Evolutionary conservation across 2,797 vertebrate species (phyloP), one percentile per base, ranked within the genome.

Genomic region (Erpetoichthys calabaricus): DNA sequence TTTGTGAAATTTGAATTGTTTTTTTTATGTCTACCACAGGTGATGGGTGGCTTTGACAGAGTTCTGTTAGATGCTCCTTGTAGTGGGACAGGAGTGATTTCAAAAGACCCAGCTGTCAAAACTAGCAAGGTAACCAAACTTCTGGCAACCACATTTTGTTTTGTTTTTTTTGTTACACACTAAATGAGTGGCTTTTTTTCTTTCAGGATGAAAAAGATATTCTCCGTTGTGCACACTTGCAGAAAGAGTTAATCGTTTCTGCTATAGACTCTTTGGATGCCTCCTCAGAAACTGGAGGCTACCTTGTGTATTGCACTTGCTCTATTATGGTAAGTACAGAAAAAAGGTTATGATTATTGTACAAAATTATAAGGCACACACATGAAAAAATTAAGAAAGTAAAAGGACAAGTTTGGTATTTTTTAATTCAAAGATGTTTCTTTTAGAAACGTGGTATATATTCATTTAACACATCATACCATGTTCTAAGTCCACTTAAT

Each of bases 61-160:
- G 94, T 96, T 9, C 76, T 99, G 64, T 80, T 99, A 45, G 96
- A 99, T n/a, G 96, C 96, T 47, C 96, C 96, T 0, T 99, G 96
- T 68, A 95, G 95, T 0, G 96, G 96, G 57, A 99, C 96, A 1
- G 96, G 96, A 0, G 75, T 99, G 63, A 97, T 99, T 58, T 87
- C 95, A 49, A 99, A 98, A 81, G 96, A 99, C 72, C 95, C 94
- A 10, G 82, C 87, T 43, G 91, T 99, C 62, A 99, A 99, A 81
- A 96, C 92, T 5, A 92, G 90, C 59, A 99, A 98, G 88, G 85
- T 86, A 42, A 3, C 6, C 9, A 49, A 9, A 49, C 0, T 5
- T 3, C 7, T 51, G 7, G 10, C 43, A 42, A 1, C 42, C 1
- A 1, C 4, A 3, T n/a, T 45, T 53, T 60, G 45, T 4, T 2